Conservation (phyloP, 2,113 vertebrate genomes). For the Nannospalax galili region DNA sequence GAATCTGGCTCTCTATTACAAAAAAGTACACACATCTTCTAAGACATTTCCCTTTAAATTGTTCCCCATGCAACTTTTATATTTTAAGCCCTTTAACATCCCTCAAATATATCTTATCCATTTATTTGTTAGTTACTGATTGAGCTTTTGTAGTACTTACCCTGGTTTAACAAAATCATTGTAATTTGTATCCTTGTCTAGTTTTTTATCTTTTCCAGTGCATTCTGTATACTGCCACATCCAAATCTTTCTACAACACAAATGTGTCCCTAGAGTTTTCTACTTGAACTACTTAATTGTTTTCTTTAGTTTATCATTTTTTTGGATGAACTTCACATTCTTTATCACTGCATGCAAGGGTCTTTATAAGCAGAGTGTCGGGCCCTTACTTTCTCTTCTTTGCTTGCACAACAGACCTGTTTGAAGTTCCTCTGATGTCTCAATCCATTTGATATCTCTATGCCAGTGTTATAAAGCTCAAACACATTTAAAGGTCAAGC, state of each 20-base stretch:
- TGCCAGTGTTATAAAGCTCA: not conserved
- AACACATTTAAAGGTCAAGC: not conserved
- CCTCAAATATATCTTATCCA: not conserved
- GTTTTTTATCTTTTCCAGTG: conserved; percentile 10
- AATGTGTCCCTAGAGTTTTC: not conserved
- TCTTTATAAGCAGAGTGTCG: not conserved
- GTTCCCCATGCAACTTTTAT: not conserved
- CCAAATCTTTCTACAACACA: not conserved
- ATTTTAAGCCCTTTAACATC: conserved; percentile 10
- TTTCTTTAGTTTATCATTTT: not conserved
- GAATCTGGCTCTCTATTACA: not conserved
- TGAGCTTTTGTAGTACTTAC: not conserved
- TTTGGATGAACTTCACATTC: conserved; percentile 20
- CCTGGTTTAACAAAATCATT: not conserved
- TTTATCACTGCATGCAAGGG: not conserved
- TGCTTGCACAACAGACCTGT: not conserved
- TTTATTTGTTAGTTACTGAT: not conserved
- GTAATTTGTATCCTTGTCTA: not conserved
- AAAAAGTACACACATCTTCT: not conserved
- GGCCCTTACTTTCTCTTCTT: not conserved
- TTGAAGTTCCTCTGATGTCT: not conserved
- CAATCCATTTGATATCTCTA: not conserved
- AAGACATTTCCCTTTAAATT: not conserved
- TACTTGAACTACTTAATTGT: not conserved
- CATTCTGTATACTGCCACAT: not conserved